Conservation (phyloP, 2,797 vertebrate species). For the Spea hammondii region DNA sequence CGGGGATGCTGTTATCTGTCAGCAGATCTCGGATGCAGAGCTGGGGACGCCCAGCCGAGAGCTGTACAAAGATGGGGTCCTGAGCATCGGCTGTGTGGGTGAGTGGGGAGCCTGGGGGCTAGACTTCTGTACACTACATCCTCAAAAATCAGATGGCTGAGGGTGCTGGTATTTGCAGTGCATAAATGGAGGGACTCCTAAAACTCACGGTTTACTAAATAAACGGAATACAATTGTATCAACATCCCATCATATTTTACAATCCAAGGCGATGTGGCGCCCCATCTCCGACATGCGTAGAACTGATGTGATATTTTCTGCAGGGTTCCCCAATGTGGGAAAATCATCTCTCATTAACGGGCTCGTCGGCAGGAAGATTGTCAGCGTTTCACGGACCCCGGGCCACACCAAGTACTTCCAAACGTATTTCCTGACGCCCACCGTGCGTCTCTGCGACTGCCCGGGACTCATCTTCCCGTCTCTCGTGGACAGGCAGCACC, state of each 20-base stretch:
- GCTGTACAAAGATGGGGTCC: constrained; percentile 84
- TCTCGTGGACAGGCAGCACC: constrained; percentile 76
- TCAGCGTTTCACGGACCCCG: constrained; percentile 89
- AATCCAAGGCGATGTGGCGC: not conserved
- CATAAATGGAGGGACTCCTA: too few species aligned
- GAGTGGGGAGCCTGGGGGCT: constrained; percentile 45
- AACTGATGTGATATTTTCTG: not conserved
- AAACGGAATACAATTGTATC: too few species aligned
- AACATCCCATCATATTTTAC: too few species aligned
- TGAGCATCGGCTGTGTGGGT: constrained; percentile 89
- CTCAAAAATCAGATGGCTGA: too few species aligned
- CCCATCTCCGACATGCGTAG: too few species aligned
- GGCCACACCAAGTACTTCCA: constrained; percentile 97
- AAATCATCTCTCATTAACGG: constrained; percentile 90
- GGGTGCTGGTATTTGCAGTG: not conserved
- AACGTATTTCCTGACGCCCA: constrained; percentile 90
- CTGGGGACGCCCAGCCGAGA: constrained; percentile 62
- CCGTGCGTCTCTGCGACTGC: constrained; percentile 89
- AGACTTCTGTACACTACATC: too few species aligned
- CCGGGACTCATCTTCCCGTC: constrained; percentile 90
- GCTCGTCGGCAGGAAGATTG: constrained; percentile 85
- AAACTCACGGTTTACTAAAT: too few species aligned
- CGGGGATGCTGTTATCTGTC: constrained; percentile 48
- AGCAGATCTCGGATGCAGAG: constrained; percentile 59
- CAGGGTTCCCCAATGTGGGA: constrained; percentile 87